Base-by-base conservation (phyloP, 1,140 invertebrate genomes). In the Habropoda laboriosa region DNA sequence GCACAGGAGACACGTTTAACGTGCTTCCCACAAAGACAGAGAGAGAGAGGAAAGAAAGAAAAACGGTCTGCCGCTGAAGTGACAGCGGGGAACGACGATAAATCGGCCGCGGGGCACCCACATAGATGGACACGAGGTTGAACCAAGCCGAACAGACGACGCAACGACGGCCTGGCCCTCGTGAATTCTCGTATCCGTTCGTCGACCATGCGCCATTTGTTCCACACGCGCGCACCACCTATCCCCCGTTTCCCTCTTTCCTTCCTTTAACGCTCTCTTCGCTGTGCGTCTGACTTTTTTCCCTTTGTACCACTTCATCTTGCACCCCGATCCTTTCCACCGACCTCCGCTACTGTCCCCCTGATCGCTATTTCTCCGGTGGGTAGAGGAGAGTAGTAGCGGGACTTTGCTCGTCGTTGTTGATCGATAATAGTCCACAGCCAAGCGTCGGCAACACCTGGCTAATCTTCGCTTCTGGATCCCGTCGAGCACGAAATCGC, bases 1-100 rank as follows among this genome's bases (percentile, higher is more conserved):
- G 83, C 67, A 72, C 61, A n/a, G n/a, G 60, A 77, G 76, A 77
- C 55, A 58, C 79, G 81, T 49, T 83, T 66, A 75, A 70, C 71
- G 64, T n/a, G 45, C 45, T 49, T 64, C 24, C 57, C n/a, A n/a
- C n/a, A n/a, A n/a, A n/a, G n/a, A n/a, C n/a, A n/a, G n/a, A n/a
- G n/a, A n/a, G n/a, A n/a, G n/a, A n/a, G n/a, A n/a, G n/a, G n/a
- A n/a, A n/a, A n/a, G n/a, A n/a, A n/a, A n/a, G n/a, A 74, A 84
- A 84, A 83, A 72, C n/a, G 13, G 49, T 24, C n/a, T n/a, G 51
- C 16, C 10, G 40, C 18, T 18, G 32, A 40, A 40, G 3, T 4
- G 24, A 3, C 27, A 8, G 45, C n/a, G 8, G 2, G 21, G 18
- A 35, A 66, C 35, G 38, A 49, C 61, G 79, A 74, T 63, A 81